phyloP scores from a whole-genome alignment of 2,888 invertebrate genomes.

The Petrophora chlorosata region DNA sequence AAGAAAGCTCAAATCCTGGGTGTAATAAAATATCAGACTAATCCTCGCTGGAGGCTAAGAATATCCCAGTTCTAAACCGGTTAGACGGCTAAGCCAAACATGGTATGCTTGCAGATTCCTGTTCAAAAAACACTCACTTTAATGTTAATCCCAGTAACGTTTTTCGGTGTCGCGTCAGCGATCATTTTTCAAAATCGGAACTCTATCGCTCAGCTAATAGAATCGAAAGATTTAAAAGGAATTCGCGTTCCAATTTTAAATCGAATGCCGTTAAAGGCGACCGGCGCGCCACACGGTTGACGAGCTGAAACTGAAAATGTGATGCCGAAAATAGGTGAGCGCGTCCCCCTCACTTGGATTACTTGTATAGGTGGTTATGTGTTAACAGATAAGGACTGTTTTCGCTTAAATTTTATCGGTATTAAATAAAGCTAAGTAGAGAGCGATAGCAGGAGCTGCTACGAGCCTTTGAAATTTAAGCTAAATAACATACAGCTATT shows the following conservation, averaged over 20 bases:
- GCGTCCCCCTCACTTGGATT: constrained; percentile 58
- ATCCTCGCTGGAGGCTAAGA: constrained; percentile 10
- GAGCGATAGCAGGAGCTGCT: background rate
- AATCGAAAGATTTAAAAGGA: constrained; percentile 14
- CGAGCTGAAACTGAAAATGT: constrained; percentile 76
- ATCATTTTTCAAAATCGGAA: constrained; percentile 54
- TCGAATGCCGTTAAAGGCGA: constrained; percentile 53
- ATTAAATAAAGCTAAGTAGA: too few species aligned
- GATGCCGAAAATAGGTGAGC: constrained; percentile 75
- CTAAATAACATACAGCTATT: too few species aligned
- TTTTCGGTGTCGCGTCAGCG: constrained; percentile 55
- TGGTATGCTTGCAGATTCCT: constrained; percentile 14
- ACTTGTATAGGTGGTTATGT: constrained; percentile 15
- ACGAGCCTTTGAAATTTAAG: too few species aligned
- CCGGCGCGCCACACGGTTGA: constrained; percentile 66
- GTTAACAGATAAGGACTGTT: constrained; percentile 4
- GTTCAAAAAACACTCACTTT: constrained; percentile 65
- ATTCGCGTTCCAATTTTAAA: constrained; percentile 39
- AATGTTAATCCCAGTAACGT: constrained; percentile 73
- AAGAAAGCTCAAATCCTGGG: constrained; percentile 11
- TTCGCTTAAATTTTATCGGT: too few species aligned
- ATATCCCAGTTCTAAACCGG: constrained; percentile 23
- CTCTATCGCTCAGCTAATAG: background rate
- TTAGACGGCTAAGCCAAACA: constrained; percentile 18
- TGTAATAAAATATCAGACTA: constrained; percentile 10